Evolutionary conservation across 2,797 vertebrate genomes (phyloP), one percentile per base, ranked within the genome.

Genomic region (Gadopsis marmoratus): DNA sequence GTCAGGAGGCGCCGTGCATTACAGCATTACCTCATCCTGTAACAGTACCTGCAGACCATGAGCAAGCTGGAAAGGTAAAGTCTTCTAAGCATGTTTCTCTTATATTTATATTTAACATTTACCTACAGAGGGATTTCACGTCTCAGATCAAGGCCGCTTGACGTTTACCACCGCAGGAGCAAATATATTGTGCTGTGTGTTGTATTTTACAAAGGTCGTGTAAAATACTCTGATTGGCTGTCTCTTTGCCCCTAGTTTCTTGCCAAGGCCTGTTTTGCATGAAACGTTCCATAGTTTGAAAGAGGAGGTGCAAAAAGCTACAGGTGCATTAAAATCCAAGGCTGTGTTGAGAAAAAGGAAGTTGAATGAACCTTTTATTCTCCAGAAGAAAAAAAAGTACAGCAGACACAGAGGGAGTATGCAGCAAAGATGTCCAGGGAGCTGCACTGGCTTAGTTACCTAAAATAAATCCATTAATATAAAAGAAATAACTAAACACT

Each of bases 361-460:
- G 6, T 33, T 75, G 2, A 47, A 65, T 65, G 13, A 63, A 58
- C 12, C 12, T 48, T 45, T 67, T 56, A 35, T 67, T 58, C 12
- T 21, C 29, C 21, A 63, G 8, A 72, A 64, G 9, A 78, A 71
- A 10, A 72, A 64, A 12, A 78, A 71, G 65, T 10, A 56, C 41
- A 68, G 37, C 21, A 70, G 47, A 60, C 33, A 72, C 37, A 77
- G 50, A 35, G 14, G 23, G 41, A 51, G 31, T 12, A 50, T 0
- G 9, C 41, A 53, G 51, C 16, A n/a, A 50, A 23, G 19, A 47
- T 31, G 19, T 56, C 43, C 60, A 76, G 63, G 47, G 65, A 45
- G 71, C 61, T 45, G 54, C 64, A 31, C 54, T 68, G 74, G 76
- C 37, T 85, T 65, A 69, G 58, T 69, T 78, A 76, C 67, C 23